A percentile compares a stretch with the other conserved stretches of the same genome.
Evolutionary conservation across 2,797 vertebrate species (phyloP).

Genomic region (Lepidocolaptes lacrymiger): DNA sequence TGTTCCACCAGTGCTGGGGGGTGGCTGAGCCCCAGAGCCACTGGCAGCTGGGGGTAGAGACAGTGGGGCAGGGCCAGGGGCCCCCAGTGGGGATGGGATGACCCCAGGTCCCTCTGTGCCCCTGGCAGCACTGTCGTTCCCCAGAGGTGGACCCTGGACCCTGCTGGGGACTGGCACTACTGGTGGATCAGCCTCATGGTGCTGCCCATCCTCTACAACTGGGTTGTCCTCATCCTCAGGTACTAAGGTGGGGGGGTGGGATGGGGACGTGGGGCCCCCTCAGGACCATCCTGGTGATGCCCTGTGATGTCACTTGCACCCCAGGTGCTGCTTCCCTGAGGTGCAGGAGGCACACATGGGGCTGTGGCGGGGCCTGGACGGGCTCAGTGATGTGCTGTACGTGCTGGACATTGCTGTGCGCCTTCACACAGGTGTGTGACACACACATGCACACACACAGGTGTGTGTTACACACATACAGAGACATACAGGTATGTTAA

Average conservation of each 20-base stretch:
- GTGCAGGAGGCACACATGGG: conserved; percentile 78
- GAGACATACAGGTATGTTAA: no score
- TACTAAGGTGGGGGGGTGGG: not conserved
- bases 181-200: conserved; percentile 88
- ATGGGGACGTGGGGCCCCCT: rapidly evolving
- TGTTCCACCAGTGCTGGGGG: rapidly evolving
- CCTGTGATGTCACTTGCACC: rapidly evolving
- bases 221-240: conserved; percentile 89
- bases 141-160: conserved; percentile 80
- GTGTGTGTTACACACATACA: not conserved
- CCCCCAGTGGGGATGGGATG: rapidly evolving
- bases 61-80: not conserved
- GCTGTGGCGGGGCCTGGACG: conserved; percentile 87
- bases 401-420: conserved; percentile 82
- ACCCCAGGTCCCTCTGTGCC: not conserved
- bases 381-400: conserved; percentile 85
- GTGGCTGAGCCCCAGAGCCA: rapidly evolving
- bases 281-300: rapidly evolving
- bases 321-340: conserved; percentile 85
- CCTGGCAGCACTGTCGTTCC: rapidly evolving
- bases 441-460: not conserved
- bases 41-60: rapidly evolving
- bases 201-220: conserved; percentile 89
- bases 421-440: conserved; percentile 74
- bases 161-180: conserved; percentile 87